Base-by-base conservation (phyloP, 2,797 vertebrate species). In the Clarias laeviceps region DNA sequence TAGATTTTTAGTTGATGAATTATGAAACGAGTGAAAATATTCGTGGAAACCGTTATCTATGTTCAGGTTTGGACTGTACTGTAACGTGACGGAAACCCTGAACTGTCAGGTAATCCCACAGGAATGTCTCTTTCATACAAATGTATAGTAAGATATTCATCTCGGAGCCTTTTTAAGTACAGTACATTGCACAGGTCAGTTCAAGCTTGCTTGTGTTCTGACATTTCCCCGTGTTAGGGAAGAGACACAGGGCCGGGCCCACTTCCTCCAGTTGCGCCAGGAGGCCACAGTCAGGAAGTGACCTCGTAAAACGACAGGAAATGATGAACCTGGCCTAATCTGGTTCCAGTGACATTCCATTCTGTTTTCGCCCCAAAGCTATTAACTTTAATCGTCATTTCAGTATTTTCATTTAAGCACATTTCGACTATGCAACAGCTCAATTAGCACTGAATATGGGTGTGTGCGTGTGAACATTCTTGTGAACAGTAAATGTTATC, bases 301-400 rank as follows among this genome's bases (percentile, higher is more conserved):
- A 94, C 94, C 94, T 93, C 88, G 93, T 91, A 90, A 92, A 81
- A 93, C 93, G 94, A 94, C 93, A 94, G 95, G 95, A 96, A 94
- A 93, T 94, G 93, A 95, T 93, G 93, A 91, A 91, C 91, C 88
- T 82, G 70, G 88, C 82, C 88, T 91, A 92, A 93, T 91, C 83
- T 84, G 69, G 77, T 85, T 78, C 82, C 59, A 79, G 77, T 83
- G 77, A 54, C 64, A 82, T 90, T 90, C 84, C 85, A 87, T 88
- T 88, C 72, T 85, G 82, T 82, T 89, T 86, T 90, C 29, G n/a
- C 18, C 45, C 22, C 57, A 82, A 29, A 17, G 59, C 45, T 34
- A 74, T 37, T 62, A 79, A 79, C 59, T 40, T 45, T 18, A 82
- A 18, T 59, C 18, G 76, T 50, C 5, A 20, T 24, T 87, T 40